Evolutionary conservation across 2,113 vertebrate species (phyloP).

Genomic region (Hydrolagus affinis): DNA sequence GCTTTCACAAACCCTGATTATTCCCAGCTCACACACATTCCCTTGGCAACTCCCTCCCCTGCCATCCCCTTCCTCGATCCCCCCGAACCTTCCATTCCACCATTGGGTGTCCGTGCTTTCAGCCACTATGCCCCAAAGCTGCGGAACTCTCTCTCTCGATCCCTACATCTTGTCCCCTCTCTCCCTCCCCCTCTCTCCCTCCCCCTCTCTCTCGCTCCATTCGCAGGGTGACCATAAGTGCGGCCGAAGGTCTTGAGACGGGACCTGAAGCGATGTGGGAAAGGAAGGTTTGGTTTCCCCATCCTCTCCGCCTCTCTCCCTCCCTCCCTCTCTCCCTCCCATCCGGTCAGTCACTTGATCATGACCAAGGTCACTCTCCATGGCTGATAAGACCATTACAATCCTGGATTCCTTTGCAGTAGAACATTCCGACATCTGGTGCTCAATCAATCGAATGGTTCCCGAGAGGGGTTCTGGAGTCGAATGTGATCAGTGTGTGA

Average conservation of each 20-base stretch:
- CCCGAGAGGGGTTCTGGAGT: neutral
- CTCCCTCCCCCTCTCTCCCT: neutral
- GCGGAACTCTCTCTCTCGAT: no score
- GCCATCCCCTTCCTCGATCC: neutral
- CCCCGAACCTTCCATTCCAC: neutral
- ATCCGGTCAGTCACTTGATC: neutral
- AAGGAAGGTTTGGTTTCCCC: neutral
- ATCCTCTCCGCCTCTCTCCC: neutral
- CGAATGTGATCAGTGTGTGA: neutral
- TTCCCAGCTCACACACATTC: constrained; percentile 1
- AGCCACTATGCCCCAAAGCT: no score
- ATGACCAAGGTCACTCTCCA: neutral
- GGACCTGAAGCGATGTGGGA: neutral
- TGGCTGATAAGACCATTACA: neutral
- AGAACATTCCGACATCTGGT: no score
- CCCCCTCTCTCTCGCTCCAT: no score
- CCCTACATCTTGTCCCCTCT: neutral
- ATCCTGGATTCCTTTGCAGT: no score
- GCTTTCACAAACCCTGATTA: neutral
- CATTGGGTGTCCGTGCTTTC: no score
- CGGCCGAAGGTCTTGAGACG: neutral
- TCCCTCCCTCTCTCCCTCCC: neutral
- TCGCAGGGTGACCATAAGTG: no score
- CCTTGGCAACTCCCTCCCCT: neutral
- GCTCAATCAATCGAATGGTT: no score